These are phyloP conservation scores for Pogonophryne albipinna DNA, from an alignment of 2,797 vertebrate species.

Conservation along the genomic window DNA sequence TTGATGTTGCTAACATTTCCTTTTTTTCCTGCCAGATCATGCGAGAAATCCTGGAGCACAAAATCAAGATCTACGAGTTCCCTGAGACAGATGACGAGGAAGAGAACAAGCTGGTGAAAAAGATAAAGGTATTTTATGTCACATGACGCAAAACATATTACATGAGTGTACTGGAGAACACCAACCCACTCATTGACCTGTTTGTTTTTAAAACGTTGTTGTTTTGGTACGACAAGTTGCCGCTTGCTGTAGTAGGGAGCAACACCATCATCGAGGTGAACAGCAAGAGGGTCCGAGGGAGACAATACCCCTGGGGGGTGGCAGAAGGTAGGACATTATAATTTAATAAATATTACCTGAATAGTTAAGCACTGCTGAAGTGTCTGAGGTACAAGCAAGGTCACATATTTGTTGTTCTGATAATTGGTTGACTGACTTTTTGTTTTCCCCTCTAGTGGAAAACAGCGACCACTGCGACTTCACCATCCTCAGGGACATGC, in stretches of 20 bases:
- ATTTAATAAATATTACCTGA: neutral
- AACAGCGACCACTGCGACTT: conserved; percentile 99
- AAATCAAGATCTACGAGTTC: conserved; percentile 99
- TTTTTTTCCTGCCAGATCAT: conserved; percentile 88
- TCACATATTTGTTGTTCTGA: neutral
- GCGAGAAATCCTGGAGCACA: conserved; percentile 99
- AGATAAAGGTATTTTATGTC: conserved; percentile 90
- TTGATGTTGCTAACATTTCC: neutral
- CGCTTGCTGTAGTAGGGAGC: conserved; percentile 97
- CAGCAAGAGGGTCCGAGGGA: conserved; percentile 93
- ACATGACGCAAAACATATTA: neutral
- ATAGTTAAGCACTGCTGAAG: no score
- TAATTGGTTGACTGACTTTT: neutral
- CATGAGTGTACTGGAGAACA: accelerated
- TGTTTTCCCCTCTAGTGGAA: conserved; percentile 87
- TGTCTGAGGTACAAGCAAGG: neutral
- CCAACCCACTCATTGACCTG: neutral
- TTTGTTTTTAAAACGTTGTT: neutral
- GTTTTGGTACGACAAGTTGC: conserved; percentile 92
- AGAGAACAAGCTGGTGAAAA: conserved; percentile 97
- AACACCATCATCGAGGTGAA: conserved; percentile 99
- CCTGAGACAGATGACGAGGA: conserved; percentile 98
- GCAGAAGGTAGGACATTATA: conserved; percentile 90
- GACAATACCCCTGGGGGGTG: conserved; percentile 98
- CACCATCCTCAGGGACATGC: conserved; percentile 98